These are phyloP conservation scores for Drosophila subsilvestris DNA, from an alignment of 2,888 invertebrate species.

Conservation along the genomic window DNA sequence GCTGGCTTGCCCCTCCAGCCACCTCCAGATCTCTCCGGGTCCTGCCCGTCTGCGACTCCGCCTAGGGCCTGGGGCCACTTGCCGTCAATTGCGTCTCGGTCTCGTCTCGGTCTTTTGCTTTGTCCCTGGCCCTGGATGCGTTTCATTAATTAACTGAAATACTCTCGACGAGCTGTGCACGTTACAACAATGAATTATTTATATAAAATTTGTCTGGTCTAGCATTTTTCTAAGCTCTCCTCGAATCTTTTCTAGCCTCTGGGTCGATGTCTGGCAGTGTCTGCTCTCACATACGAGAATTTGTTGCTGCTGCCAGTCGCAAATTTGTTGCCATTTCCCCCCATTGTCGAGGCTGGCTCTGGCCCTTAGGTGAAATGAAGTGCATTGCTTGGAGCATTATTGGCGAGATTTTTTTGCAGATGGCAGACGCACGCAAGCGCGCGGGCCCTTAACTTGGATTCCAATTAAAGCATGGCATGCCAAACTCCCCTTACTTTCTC, in stretches of 20 bases:
- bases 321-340: slow-evolving; percentile 53
- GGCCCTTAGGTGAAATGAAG: slow-evolving; percentile 61
- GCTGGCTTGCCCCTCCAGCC: slow-evolving; percentile 23
- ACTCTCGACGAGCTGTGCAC: slow-evolving; percentile 78
- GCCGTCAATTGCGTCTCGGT: slow-evolving; percentile 72
- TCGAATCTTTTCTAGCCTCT: slow-evolving; percentile 12
- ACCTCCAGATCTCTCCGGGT: slow-evolving; percentile 14
- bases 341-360: slow-evolving; percentile 10
- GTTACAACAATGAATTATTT: slow-evolving; percentile 83
- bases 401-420: slow-evolving; percentile 37
- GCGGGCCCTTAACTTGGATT: background rate
- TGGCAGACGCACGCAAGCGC: background rate
- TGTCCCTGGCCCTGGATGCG: slow-evolving; percentile 61
- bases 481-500: background rate
- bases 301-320: slow-evolving; percentile 46
- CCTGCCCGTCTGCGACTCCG: slow-evolving; percentile 8
- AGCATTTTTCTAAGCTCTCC: slow-evolving; percentile 51
- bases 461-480: background rate
- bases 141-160: slow-evolving; percentile 82
- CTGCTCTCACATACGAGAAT: background rate
- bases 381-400: slow-evolving; percentile 58
- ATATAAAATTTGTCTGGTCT: slow-evolving; percentile 82
- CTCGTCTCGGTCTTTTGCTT: slow-evolving; percentile 37
- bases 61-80: slow-evolving; percentile 56
- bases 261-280: background rate